Conservation (phyloP, 2,113 vertebrate species). For the Oophaga pumilio region DNA sequence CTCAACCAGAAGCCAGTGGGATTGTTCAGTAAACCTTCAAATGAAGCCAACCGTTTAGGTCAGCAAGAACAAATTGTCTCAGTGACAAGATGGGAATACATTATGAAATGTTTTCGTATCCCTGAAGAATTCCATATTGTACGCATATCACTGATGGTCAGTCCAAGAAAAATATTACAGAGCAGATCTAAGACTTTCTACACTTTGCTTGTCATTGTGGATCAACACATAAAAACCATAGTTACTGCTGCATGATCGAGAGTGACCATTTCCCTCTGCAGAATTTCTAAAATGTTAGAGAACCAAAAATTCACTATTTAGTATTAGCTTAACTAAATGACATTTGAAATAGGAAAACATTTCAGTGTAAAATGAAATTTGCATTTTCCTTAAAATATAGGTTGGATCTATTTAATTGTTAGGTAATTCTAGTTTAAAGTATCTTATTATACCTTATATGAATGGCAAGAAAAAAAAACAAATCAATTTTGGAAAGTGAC, state of each 20-base stretch:
- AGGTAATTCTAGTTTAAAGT: too few species aligned
- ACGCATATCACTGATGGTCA: slow-evolving; percentile 16
- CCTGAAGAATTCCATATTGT: slow-evolving; percentile 30
- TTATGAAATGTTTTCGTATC: slow-evolving; percentile 46
- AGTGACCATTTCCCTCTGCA: background rate
- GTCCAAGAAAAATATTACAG: slow-evolving; percentile 44
- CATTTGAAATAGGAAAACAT: background rate
- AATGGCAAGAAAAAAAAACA: too few species aligned
- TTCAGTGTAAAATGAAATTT: background rate
- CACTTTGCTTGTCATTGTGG: slow-evolving; percentile 9
- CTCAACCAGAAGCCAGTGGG: slow-evolving; percentile 34
- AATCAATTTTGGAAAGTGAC: too few species aligned
- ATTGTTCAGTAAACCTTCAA: slow-evolving; percentile 34
- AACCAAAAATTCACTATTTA: background rate
- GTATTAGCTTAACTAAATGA: background rate
- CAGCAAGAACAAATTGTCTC: slow-evolving; percentile 44
- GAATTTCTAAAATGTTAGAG: background rate
- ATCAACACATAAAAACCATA: slow-evolving; percentile 4
- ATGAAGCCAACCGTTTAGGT: slow-evolving; percentile 28
- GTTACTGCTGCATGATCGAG: background rate
- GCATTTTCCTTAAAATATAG: too few species aligned
- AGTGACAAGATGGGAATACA: slow-evolving; percentile 33
- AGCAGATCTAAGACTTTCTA: slow-evolving; percentile 15
- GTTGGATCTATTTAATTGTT: too few species aligned
- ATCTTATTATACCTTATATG: too few species aligned